Base-by-base conservation (phyloP, 2,888 invertebrate species). In the Hyposoter didymator region DNA sequence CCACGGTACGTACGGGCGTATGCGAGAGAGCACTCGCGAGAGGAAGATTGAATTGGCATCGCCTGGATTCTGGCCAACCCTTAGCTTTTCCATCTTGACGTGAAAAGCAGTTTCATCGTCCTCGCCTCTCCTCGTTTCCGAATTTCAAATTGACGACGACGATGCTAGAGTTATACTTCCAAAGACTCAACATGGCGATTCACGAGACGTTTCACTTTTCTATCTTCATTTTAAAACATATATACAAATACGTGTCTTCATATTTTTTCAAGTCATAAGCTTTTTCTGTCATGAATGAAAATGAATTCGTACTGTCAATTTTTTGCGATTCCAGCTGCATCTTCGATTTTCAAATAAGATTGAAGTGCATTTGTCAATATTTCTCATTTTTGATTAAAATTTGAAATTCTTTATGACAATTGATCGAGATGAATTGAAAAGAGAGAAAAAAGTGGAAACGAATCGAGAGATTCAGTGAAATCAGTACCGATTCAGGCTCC, bases 31-130 rank as follows among this genome's bases (percentile, higher is more conserved):
- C 52, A 75, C 75, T 59, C 81, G 72, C 85, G 88, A 87, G 87
- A 89, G 88, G 88, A 90, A 91, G 91, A 92, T 91, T 91, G 91
- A 91, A 92, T 92, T 91, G 91, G 90, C 89, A 90, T 91, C 89
- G 89, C 87, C 90, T 92, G 92, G 92, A 89, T 87, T 86, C 78
- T 88, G 88, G 92, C 92, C 92, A 92, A 89, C 79, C 81, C 79
- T 72, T 64, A 76, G 59, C 49, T 75, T 87, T 89, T 88, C 88
- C 88, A 88, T 88, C 89, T 87, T 79, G 81, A 86, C 84, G 83
- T 86, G 84, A 88, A 86, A 88, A 88, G 82, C 84, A 87, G 88
- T 86, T 83, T 72, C 84, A 83, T 81, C 83, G 84, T 84, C 78
- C 73, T 86, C 86, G 84, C 67, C 82, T 84, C 72, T 88, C 76